phyloP scores from a whole-genome alignment of 1,140 invertebrate genomes.

The Drosophila neocordata region DNA sequence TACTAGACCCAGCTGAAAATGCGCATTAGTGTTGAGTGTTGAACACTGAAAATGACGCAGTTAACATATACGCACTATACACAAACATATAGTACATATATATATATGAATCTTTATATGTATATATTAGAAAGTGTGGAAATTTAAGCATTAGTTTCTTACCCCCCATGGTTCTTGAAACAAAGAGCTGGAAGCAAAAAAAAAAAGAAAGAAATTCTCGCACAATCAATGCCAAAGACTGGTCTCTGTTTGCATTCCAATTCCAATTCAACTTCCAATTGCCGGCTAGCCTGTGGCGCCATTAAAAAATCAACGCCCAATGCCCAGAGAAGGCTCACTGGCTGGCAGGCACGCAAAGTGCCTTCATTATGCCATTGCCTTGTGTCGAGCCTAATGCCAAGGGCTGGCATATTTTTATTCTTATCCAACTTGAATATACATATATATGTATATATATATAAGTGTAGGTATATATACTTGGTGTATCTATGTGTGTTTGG shows the following conservation, averaged over 20 bases:
- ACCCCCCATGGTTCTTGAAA: conserved; percentile 60
- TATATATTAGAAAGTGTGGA: not conserved
- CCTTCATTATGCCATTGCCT: conserved; percentile 69
- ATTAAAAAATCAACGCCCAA: conserved; percentile 75
- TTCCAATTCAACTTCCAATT: conserved; percentile 36
- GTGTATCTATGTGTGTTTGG: not conserved
- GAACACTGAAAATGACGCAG: conserved; percentile 38
- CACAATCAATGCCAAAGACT: conserved; percentile 65
- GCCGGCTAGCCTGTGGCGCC: conserved; percentile 36
- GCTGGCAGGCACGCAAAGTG: conserved; percentile 51
- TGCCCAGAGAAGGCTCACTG: not conserved
- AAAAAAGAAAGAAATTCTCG: conserved; percentile 17
- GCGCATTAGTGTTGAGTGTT: conserved; percentile 47
- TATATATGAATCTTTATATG: not conserved
- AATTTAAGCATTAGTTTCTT: not conserved
- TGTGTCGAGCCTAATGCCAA: conserved; percentile 22
- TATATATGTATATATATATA: conserved; percentile 4
- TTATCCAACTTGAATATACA: conserved; percentile 29
- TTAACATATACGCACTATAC: conserved; percentile 38
- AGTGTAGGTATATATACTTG: conserved; percentile 15
- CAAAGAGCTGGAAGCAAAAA: conserved; percentile 50
- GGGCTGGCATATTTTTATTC: conserved; percentile 60
- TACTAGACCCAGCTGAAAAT: conserved; percentile 34
- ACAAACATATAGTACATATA: conserved; percentile 21
- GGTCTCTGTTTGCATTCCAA: conserved; percentile 65